Evolutionary conservation across 2,888 invertebrate species (phyloP), one percentile per base, ranked within the genome.

Genomic region (Leptinotarsa peninsularis): DNA sequence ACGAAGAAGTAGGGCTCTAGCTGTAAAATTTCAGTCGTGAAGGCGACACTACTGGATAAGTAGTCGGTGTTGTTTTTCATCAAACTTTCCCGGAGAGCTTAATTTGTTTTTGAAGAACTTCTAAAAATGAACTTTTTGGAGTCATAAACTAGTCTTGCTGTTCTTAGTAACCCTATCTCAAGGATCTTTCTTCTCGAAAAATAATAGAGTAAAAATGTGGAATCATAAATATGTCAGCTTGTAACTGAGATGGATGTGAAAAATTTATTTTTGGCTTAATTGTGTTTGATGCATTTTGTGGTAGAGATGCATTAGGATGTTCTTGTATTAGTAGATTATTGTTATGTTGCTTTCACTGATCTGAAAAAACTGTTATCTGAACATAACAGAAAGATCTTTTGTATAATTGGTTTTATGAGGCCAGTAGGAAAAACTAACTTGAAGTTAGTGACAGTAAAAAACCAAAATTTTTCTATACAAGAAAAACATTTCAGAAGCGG

Each of bases 31-130:
- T 77, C 69, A 72, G 77, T 78, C 80, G 77, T 81, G 79, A 79
- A 79, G 72, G 71, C 74, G 74, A 77, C 74, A 77, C 74, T 71
- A 50, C 69, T 72, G 72, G 72, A 77, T 79, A 75, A 79, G 71
- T 79, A 73, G 71, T 74, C 60, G 58, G 74, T 75, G 72, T 77
- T 81, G 79, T 80, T 80, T 80, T 80, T 79, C 78, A 77, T 78
- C 69, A 76, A 79, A 80, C 75, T 79, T 80, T 78, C 74, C 67
- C 75, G 78, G 49, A 63, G 77, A 80, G 75, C 77, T 79, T 81
- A 80, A 80, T 82, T 81, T 80, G 79, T 79, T 78, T 80, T 79
- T 79, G 76, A 79, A 72, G 71, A 78, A 80, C 76, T 80, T 79
- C 77, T 56, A 21, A 60, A 67, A 75, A 43, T 58, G 67, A 43